phyloP scores from a whole-genome alignment of 92 coral and sea anemone species.

The Montipora capitata region DNA sequence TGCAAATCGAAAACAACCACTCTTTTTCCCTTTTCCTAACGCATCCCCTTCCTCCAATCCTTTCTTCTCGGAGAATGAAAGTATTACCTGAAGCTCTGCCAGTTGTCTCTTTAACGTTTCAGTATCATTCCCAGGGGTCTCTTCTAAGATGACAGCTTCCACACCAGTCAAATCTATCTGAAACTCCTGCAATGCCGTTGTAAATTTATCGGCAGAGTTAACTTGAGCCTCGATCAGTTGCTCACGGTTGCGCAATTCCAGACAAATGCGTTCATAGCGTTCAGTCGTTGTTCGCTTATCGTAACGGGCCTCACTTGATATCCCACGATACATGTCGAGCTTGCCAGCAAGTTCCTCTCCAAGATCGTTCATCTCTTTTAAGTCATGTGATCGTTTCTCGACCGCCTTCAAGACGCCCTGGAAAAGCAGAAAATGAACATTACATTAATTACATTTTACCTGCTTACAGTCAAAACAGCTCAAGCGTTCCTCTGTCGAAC shows the following conservation, averaged over 20 bases:
- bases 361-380: conserved; percentile 77
- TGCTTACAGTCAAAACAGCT: neutral
- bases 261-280: conserved; percentile 86
- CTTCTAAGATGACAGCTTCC: conserved; percentile 78
- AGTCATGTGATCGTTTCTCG: conserved; percentile 78
- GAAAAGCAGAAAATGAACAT: neutral
- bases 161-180: conserved; percentile 76
- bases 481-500: too few species aligned
- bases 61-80: too few species aligned
- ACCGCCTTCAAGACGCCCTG: conserved; percentile 83
- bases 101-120: conserved; percentile 71
- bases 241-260: conserved; percentile 79
- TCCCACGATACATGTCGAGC: conserved; percentile 75
- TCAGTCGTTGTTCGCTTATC: conserved; percentile 75
- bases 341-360: conserved; percentile 84
- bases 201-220: conserved; percentile 76
- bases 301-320: conserved; percentile 73
- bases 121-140: conserved; percentile 73
- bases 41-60: too few species aligned
- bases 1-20: too few species aligned
- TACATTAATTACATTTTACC: too few species aligned
- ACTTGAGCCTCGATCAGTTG: conserved; percentile 82
- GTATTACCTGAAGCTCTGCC: conserved; percentile 80
- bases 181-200: conserved; percentile 71
- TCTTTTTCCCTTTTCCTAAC: too few species aligned